Base-by-base conservation (phyloP, 2,113 vertebrate species). In the Menura novaehollandiae region DNA sequence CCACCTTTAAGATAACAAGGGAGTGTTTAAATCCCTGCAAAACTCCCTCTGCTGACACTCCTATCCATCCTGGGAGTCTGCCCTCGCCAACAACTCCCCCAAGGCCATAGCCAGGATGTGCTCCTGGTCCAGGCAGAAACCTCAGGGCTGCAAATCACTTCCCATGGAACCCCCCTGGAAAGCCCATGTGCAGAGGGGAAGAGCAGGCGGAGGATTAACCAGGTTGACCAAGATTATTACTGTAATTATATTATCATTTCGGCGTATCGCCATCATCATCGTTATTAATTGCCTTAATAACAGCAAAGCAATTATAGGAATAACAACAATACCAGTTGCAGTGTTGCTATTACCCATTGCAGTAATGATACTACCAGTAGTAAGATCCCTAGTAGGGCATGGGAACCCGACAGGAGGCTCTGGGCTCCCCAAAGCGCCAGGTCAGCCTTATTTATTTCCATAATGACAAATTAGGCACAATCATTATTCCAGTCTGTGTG, bases 381-480 rank as follows among this genome's bases (percentile, higher is more conserved):
- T 74, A 86, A 88, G 91, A 86, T 33, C 73, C 52, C 56, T 83
- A 33, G 75, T 30, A 95, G 91, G 83, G 86, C 32, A 1, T 1
- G 0, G 92, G 86, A 91, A 81, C 91, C 64, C 4, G 0, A 81
- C 81, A 74, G 89, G 96, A 97, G 83, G 72, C 75, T 74, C 73
- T 22, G 77, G 74, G 85, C 80, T 96, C 95, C 96, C 93, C 93
- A 95, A 80, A 92, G 95, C 4, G 0, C 80, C 86, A 47, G 96
- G 94, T 93, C 96, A 97, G 83, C 94, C 89, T 97, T 95, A 96
- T 93, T 96, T 95, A 96, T 95, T 96, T 95, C 94, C 83, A 77
- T 93, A 91, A 96, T 15, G 86, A 96, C 76, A 91, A 95, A 95
- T 96, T 88, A 96, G 86, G 91, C 91, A 78, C 73, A 93, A 91